Evolutionary conservation across 92 coral and sea anemone species (phyloP), one percentile per base, ranked within the genome.

Genomic region (Actinernus sp.): DNA sequence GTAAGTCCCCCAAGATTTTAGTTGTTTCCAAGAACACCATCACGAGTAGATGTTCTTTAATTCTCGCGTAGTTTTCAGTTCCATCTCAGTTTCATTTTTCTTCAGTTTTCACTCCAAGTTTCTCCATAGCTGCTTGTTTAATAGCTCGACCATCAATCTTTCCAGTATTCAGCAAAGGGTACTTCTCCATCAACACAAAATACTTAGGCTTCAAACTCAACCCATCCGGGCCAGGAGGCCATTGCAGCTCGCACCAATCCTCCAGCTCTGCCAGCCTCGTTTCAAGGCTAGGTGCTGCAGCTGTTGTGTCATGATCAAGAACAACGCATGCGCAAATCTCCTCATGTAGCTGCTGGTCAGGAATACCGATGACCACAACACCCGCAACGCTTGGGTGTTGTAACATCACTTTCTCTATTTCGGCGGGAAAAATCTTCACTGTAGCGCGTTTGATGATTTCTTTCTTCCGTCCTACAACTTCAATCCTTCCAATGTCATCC

Each of bases 281-380:
- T 9, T 68, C 33, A 30, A 51, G 9, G 43, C 47, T 39, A n/a
- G n/a, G 43, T 37, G 9, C 21, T 49, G 24, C 11, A 28, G 56
- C 3, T 27, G 49, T n/a, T n/a, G n/a, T n/a, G n/a, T n/a, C n/a
- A n/a, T n/a, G n/a, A n/a, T n/a, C n/a, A n/a, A n/a, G n/a, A 37
- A 71, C 47, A 11, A 71, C 59, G 41, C 68, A 71, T 71, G 79
- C 69, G 79, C 79, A 71, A 31, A 48, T 58, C 49, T 71, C 79
- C 51, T 71, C 69, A 48, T n/a, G 11, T 19, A 71, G 52, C 34
- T 49, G 69, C 31, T 59, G 27, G 32, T 71, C 79, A 1, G 79
- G 79, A 27, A 58, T 56, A 0, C 58, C 68, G 14, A 71, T 22
- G 3, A 71, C 47, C 1, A 24, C 32, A 17, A 46, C 79, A 9